Evolutionary conservation across 2,113 vertebrate species (phyloP).

Genomic region (Galbula dea): DNA sequence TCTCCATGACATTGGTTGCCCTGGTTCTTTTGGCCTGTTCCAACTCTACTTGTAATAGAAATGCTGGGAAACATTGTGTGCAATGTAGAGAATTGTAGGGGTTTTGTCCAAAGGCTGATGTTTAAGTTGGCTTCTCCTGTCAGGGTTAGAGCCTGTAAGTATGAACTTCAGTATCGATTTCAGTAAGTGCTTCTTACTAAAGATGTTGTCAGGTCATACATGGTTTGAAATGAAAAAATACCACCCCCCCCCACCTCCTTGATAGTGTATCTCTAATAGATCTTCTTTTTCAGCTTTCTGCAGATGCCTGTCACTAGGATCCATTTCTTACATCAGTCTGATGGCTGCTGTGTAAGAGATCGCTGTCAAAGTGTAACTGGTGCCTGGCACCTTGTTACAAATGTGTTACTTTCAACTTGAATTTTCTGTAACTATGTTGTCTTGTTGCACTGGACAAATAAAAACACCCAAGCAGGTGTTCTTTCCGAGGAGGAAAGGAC

Average conservation of each 20-base stretch:
- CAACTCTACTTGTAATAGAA: not conserved
- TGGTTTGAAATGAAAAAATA: not conserved
- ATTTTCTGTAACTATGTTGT: not conserved
- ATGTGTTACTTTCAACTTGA: not conserved
- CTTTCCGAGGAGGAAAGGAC: not conserved
- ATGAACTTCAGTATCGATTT: not conserved
- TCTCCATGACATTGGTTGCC: not conserved
- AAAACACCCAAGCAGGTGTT: accelerated
- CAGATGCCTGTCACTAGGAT: not conserved
- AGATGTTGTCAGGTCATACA: not conserved
- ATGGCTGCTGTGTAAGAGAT: not conserved
- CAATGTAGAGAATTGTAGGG: no score
- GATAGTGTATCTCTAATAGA: not conserved
- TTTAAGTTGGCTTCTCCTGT: not conserved
- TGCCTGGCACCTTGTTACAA: accelerated
- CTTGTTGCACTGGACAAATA: not conserved
- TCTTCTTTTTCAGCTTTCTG: not conserved
- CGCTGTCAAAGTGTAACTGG: not conserved
- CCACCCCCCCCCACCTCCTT: not conserved
- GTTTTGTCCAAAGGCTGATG: not conserved
- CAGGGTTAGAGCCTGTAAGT: not conserved
- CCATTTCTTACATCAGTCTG: not conserved
- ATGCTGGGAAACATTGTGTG: not conserved
- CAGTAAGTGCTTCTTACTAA: not conserved
- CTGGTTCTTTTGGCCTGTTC: not conserved